Conservation (phyloP, 1,140 invertebrate genomes). For the Achatina immaculata region DNA sequence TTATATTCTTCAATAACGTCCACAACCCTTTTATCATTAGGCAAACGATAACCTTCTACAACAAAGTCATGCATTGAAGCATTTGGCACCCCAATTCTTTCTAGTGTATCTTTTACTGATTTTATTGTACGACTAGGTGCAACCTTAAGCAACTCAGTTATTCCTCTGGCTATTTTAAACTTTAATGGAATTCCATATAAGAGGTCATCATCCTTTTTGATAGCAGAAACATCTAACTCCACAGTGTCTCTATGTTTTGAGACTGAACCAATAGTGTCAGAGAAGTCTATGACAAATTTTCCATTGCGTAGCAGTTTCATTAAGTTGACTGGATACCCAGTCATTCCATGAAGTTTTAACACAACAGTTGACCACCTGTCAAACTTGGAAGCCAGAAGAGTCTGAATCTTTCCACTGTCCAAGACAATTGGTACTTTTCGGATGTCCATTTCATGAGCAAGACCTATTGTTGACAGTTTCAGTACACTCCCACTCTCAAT, state of each 20-base stretch:
- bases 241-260: slow-evolving; percentile 39
- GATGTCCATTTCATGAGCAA: slow-evolving; percentile 50
- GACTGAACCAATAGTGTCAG: slow-evolving; percentile 49
- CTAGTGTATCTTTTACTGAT: slow-evolving; percentile 55
- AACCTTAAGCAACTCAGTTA: slow-evolving; percentile 56
- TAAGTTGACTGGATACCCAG: slow-evolving; percentile 61
- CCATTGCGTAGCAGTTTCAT: slow-evolving; percentile 52
- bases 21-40: slow-evolving; percentile 49
- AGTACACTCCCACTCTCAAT: slow-evolving; percentile 52
- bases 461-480: slow-evolving; percentile 54
- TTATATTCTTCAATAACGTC: slow-evolving; percentile 54
- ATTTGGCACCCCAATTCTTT: slow-evolving; percentile 62
- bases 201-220: slow-evolving; percentile 51
- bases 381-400: slow-evolving; percentile 55
- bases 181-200: slow-evolving; percentile 57
- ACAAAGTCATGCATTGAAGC: slow-evolving; percentile 55
- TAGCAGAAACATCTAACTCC: slow-evolving; percentile 52
- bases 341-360: slow-evolving; percentile 61
- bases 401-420: slow-evolving; percentile 50
- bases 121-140: slow-evolving; percentile 51
- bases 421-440: slow-evolving; percentile 54
- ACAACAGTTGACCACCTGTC: slow-evolving; percentile 63
- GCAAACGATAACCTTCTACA: slow-evolving; percentile 49
- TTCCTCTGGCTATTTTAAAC: slow-evolving; percentile 54
- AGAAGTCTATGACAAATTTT: slow-evolving; percentile 50